A percentile compares a stretch with the other conserved stretches of the same genome.
Evolutionary conservation across 2,113 vertebrate species (phyloP).

Genomic region (Trichomycterus rosablanca): DNA sequence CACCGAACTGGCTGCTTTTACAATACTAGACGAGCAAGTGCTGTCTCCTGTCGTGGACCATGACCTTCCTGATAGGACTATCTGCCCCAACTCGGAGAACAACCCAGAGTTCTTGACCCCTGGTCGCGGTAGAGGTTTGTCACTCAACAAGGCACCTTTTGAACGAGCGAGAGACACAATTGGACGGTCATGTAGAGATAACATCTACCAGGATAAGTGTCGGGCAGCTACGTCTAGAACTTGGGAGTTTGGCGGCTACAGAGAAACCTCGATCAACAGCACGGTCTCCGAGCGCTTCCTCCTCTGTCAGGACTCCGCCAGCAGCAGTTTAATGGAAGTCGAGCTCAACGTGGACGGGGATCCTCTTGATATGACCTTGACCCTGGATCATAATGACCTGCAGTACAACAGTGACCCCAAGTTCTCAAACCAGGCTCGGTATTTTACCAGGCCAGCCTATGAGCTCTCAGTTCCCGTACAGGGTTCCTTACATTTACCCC

Average conservation of each 20-base stretch:
- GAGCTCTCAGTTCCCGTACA: slow-evolving; percentile 27
- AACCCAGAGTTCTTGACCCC: slow-evolving; percentile 22
- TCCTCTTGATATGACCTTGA: slow-evolving; percentile 59
- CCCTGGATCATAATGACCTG: slow-evolving; percentile 33
- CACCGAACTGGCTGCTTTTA: slow-evolving; percentile 63
- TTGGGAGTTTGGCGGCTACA: slow-evolving; percentile 28
- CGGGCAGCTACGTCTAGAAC: background rate
- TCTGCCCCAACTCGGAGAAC: slow-evolving; percentile 40
- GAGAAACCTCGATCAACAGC: slow-evolving; percentile 47
- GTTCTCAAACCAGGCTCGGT: slow-evolving; percentile 30
- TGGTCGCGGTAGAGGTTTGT: slow-evolving; percentile 42
- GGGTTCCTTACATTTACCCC: too few species aligned
- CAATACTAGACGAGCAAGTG: slow-evolving; percentile 67
- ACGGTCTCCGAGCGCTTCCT: slow-evolving; percentile 46
- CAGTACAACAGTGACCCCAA: background rate
- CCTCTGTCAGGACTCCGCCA: slow-evolving; percentile 57
- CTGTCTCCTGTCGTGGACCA: slow-evolving; percentile 60
- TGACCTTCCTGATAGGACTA: slow-evolving; percentile 50
- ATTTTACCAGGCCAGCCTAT: slow-evolving; percentile 26
- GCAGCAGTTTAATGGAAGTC: slow-evolving; percentile 73
- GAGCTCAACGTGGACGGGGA: slow-evolving; percentile 74
- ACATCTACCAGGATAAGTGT: background rate
- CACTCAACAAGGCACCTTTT: slow-evolving; percentile 49
- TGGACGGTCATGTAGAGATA: too few species aligned
- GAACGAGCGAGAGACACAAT: slow-evolving; percentile 17